phyloP scores from a whole-genome alignment of 2,113 vertebrate species.

The Engystomops pustulosus region DNA sequence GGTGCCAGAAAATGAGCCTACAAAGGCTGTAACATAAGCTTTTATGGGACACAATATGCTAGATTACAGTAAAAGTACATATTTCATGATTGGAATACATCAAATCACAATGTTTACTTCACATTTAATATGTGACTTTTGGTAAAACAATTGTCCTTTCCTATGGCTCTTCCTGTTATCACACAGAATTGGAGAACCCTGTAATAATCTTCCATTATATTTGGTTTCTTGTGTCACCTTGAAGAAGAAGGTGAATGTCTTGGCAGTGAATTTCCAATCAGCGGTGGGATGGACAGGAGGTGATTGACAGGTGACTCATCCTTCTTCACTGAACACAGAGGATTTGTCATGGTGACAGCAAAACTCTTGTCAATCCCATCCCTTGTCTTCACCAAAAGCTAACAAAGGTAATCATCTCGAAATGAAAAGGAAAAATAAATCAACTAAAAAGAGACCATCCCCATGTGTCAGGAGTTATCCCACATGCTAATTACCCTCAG shows the following conservation, averaged over 20 bases:
- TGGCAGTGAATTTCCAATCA: slow-evolving; percentile 27
- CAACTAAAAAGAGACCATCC: slow-evolving; percentile 11
- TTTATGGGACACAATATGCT: background rate
- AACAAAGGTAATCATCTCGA: slow-evolving; percentile 32
- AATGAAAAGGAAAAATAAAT: slow-evolving; percentile 28
- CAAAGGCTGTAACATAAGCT: no score
- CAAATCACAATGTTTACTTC: background rate
- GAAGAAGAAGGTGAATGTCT: slow-evolving; percentile 9
- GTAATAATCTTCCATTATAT: slow-evolving; percentile 23
- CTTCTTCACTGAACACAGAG: slow-evolving; percentile 16
- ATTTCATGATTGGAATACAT: background rate
- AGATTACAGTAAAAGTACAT: background rate
- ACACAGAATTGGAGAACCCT: slow-evolving; percentile 18
- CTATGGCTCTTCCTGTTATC: background rate
- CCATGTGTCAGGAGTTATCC: background rate
- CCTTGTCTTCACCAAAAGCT: background rate
- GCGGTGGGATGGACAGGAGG: background rate
- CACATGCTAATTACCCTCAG: slow-evolving; percentile 46
- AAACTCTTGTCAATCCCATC: slow-evolving; percentile 30
- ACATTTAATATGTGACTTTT: background rate
- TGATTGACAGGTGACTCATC: slow-evolving; percentile 46
- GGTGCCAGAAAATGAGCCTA: no score
- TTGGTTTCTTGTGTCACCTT: background rate
- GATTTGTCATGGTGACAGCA: slow-evolving; percentile 44
- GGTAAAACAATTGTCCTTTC: background rate